Percentiles rank a stretch among this genome's conserved stretches.
Conservation (phyloP, 2,113 vertebrate species). For the Picathartes gymnocephalus region DNA sequence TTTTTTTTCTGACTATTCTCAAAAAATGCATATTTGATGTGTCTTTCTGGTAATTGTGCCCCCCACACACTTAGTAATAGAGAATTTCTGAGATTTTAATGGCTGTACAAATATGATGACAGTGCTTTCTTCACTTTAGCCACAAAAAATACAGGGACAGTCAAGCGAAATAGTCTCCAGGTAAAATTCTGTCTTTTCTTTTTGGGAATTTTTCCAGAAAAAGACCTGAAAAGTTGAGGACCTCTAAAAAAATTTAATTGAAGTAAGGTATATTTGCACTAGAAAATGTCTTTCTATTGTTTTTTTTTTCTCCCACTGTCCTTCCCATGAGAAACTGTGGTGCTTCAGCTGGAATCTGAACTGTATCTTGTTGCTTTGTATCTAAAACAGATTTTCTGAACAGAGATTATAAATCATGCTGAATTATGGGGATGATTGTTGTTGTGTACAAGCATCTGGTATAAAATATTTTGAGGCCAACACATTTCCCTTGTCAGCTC, state of each 20-base stretch:
- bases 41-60: not conserved
- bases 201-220: not conserved
- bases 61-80: not conserved
- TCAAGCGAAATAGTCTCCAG: not conserved
- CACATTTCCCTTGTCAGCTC: not conserved
- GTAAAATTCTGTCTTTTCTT: not conserved
- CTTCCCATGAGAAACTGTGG: not conserved
- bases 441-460: not conserved
- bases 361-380: not conserved
- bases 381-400: not conserved
- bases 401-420: not conserved
- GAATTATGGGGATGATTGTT: not conserved
- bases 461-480: not conserved
- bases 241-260: not conserved
- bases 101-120: not conserved
- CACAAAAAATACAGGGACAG: not conserved
- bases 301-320: not conserved
- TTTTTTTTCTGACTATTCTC: rapidly evolving
- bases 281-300: not conserved
- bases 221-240: not conserved
- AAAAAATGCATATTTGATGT: not conserved
- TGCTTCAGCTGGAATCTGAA: not conserved
- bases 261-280: not conserved
- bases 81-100: not conserved
- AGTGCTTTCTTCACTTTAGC: not conserved